Base-by-base conservation (phyloP, 2,797 vertebrate genomes). In the Microchirus variegatus region DNA sequence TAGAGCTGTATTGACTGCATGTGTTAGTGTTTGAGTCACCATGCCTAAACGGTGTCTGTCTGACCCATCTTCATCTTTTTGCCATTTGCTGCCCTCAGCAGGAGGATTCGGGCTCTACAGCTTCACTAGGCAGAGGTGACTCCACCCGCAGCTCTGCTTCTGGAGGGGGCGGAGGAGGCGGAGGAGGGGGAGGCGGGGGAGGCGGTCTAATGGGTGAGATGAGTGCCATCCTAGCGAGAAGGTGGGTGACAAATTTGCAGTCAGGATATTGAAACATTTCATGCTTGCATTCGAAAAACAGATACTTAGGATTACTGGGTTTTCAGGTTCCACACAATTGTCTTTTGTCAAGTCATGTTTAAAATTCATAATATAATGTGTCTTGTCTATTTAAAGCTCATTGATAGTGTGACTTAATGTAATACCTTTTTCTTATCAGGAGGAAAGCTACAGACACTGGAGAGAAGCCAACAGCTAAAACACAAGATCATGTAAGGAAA, bases 161-260 rank as follows among this genome's bases (percentile, higher is more conserved):
- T 0, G 92, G 93, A 4, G 44, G n/a, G n/a, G n/a, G n/a, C n/a
- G 22, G 22, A 5, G 41, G 43, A 44, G 93, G 92, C 0, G 95
- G 95, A 3, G 80, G 72, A 0, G 78, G 78, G 3, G 90, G 92
- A 0, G 93, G 92, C 0, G 95, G 94, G 0, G 81, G 84, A 1
- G 85, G 80, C 0, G 95, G 78, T 22, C 82, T 97, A 63, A 96
- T 97, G 96, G 94, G 96, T 40, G 96, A 97, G 79, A 98, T 97
- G 96, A 96, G 93, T 0, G 95, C 95, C 75, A 97, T 96, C 89
- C 78, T 97, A 70, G 96, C 96, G 47, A 86, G 96, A 55, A 94
- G 96, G 96, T 97, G 71, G 80, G 90, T 76, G 45, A 52, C 15
- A 14, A 13, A 2, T 51, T 40, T 57, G 8, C 18, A 35, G 11